phyloP scores from a whole-genome alignment of 2,113 vertebrate genomes.

The Callocephalon fimbriatum region DNA sequence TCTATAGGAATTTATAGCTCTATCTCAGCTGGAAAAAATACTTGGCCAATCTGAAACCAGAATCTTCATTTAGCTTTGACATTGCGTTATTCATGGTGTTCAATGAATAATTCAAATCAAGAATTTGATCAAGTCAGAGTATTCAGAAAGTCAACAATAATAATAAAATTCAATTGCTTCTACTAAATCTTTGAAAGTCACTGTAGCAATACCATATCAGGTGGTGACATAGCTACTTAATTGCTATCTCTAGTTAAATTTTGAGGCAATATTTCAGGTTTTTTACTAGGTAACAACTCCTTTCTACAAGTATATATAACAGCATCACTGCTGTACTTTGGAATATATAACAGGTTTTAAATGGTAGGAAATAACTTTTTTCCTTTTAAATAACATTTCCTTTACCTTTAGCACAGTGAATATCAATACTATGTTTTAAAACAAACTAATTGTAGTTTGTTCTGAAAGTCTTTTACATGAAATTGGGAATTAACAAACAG shows the following conservation, averaged over 20 bases:
- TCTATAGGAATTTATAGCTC: not conserved
- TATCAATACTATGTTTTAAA: not conserved
- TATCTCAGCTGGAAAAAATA: not conserved
- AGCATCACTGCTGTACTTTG: not conserved
- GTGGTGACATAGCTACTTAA: not conserved
- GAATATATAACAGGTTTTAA: not conserved
- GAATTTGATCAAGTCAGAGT: not conserved
- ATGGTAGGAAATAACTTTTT: not conserved
- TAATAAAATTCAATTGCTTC: not conserved
- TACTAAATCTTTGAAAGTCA: not conserved
- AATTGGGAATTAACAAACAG: not conserved
- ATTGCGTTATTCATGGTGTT: not conserved
- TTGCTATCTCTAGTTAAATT: not conserved
- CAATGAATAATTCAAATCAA: not conserved
- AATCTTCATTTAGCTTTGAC: not conserved
- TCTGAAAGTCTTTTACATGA: not conserved
- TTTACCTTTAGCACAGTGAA: not conserved
- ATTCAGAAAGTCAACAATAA: constrained; percentile 15
- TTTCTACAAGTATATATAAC: not conserved
- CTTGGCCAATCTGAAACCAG: not conserved
- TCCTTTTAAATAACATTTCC: not conserved
- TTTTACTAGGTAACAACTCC: not conserved
- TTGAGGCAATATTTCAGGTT: not conserved
- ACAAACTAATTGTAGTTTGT: not conserved
- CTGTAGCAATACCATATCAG: not conserved